phyloP scores from a whole-genome alignment of 1,140 invertebrate species.

The Alviniconcha marisindica region DNA sequence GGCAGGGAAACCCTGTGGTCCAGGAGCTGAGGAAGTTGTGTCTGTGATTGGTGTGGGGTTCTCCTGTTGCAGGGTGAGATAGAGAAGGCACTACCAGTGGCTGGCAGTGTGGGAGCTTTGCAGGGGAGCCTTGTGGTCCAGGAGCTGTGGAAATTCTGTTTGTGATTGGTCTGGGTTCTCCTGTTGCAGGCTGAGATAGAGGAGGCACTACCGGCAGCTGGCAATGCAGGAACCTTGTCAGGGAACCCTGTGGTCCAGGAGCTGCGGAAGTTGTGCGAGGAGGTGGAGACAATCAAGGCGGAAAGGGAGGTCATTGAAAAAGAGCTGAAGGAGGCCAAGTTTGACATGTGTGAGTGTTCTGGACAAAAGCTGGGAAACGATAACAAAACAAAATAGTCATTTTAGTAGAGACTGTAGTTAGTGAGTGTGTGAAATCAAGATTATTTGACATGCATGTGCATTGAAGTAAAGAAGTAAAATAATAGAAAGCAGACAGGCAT shows the following conservation, averaged over 20 bases:
- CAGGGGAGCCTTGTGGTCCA: conserved; percentile 75
- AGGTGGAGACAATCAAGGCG: conserved; percentile 92
- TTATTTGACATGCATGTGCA: no score
- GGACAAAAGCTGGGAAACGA: no score
- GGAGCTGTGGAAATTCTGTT: no score
- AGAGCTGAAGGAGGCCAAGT: conserved; percentile 88
- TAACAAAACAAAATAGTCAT: no score
- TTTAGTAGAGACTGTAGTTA: no score
- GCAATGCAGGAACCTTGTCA: conserved; percentile 48
- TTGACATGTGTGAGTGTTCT: conserved; percentile 85
- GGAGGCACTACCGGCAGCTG: conserved; percentile 49
- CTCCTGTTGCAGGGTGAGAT: conserved; percentile 77
- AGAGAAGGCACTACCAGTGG: conserved; percentile 56
- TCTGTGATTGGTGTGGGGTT: no score
- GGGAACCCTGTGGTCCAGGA: conserved; percentile 74
- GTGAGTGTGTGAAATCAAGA: no score
- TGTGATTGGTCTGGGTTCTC: no score
- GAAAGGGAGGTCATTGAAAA: conserved; percentile 92
- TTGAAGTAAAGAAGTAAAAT: no score
- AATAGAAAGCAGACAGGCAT: no score
- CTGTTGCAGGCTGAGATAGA: conserved; percentile 76
- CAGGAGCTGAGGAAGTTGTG: conserved; percentile 80
- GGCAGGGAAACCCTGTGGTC: conserved; percentile 75
- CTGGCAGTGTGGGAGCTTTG: conserved; percentile 42
- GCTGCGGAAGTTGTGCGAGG: conserved; percentile 81